These are phyloP conservation scores for Cephus cinctus DNA, from an alignment of 1,140 invertebrate genomes.

Conservation along the genomic window DNA sequence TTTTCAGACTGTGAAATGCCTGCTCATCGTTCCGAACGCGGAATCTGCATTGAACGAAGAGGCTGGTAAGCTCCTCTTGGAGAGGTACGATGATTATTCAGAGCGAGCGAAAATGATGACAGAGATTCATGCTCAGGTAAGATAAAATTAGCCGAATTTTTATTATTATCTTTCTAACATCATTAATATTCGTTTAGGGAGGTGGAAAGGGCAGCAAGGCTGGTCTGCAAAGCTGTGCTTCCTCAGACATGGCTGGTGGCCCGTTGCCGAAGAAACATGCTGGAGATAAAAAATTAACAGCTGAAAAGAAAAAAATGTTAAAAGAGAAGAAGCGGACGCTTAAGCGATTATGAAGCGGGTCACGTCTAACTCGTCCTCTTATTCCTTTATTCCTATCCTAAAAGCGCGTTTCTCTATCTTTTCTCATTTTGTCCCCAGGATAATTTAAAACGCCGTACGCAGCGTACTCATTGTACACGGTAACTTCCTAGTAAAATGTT, in stretches of 20 bases:
- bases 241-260: conserved; percentile 60
- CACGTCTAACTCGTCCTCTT: not conserved
- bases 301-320: conserved; percentile 74
- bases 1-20: conserved; percentile 84
- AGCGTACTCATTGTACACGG: conserved; percentile 35
- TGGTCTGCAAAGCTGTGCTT: conserved; percentile 42
- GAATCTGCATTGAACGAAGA: conserved; percentile 94
- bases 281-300: conserved; percentile 74
- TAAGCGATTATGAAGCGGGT: conserved; percentile 76
- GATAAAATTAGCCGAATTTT: conserved; percentile 13
- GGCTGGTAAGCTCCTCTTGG: conserved; percentile 86
- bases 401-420: not conserved
- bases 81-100: conserved; percentile 90
- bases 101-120: conserved; percentile 91
- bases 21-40: conserved; percentile 91
- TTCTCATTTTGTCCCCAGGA: conserved; percentile 8
- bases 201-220: conserved; percentile 46
- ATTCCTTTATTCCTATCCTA: conserved; percentile 9
- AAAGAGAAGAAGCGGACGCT: conserved; percentile 86
- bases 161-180: conserved; percentile 3
- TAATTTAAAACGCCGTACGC: conserved; percentile 28
- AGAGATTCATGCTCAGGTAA: conserved; percentile 85
- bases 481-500: conserved; percentile 37
- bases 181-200: conserved; percentile 27
- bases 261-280: conserved; percentile 83